phyloP scores from a whole-genome alignment of 2,797 vertebrate genomes.

The Acomys russatus region DNA sequence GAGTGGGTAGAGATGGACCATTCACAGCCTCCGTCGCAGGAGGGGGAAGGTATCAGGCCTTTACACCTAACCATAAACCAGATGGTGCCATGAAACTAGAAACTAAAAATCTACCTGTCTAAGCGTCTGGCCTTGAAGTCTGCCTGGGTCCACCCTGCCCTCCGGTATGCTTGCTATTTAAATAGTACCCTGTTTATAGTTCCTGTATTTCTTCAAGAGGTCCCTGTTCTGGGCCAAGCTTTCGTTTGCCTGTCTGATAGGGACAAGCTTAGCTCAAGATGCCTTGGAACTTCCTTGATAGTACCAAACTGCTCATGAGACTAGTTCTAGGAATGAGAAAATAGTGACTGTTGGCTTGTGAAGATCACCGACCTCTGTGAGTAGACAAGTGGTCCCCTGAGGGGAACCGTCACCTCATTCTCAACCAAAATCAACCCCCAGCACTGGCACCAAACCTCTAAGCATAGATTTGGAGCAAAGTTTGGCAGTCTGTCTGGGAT shows the following conservation, averaged over 20 bases:
- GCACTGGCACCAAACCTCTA: neutral
- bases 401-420: neutral
- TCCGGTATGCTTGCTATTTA: neutral
- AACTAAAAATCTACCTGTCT: neutral
- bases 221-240: neutral
- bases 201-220: neutral
- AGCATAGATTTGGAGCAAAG: neutral
- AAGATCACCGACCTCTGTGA: too few relatives aligned
- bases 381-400: neutral
- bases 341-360: too few relatives aligned
- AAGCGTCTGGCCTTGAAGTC: neutral
- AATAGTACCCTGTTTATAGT: neutral
- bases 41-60: neutral
- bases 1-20: neutral
- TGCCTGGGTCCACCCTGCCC: neutral
- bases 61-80: neutral
- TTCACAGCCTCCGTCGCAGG: neutral
- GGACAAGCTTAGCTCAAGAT: too few relatives aligned
- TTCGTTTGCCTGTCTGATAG: neutral
- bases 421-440: neutral
- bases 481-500: neutral
- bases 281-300: neutral
- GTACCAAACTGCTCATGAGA: neutral
- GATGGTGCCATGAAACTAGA: neutral
- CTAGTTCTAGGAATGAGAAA: neutral